Evolutionary conservation across 2,113 vertebrate species (phyloP), one percentile per base, ranked within the genome.

Genomic region (Hydropotes inermis): DNA sequence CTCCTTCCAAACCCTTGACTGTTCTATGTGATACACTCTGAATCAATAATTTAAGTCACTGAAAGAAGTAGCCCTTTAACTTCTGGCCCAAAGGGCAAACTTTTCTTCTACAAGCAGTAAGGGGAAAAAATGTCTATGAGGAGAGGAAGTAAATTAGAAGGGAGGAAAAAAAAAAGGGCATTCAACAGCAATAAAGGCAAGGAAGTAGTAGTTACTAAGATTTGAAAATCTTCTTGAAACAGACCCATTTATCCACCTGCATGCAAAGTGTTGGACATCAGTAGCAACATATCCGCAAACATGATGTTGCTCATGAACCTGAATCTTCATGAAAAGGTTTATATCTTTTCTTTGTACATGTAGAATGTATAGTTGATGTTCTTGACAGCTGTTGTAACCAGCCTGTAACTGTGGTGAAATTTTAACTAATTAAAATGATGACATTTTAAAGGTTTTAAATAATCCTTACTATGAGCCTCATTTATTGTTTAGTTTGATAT

Each of bases 381-480:
- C n/a, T 94, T 94, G n/a, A 89, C 13, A 83, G 50, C 55, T 95
- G 13, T 81, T 89, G 33, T n/a, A 13, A 91, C 86, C 78, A 74
- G 27, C 30, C 23, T 89, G 15, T 85, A 96, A 47, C 50, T 96
- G 25, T 70, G 83, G 28, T 94, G 47, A 95, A 95, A 83, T 54
- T 91, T 39, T 54, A 96, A 64, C 33, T 87, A 57, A 43, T 19
- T 74, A n/a, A 81, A 76, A 43, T 87, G 45, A 76, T 13, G 54
- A 67, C 39, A 27, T 96, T 94, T 67, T 95, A 95, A 79, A 70
- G 3, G 1, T 86, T 95, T 50, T 91, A 85, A 96, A 83, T 93
- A 92, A 87, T 58, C 33, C 39, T 89, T 85, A 81, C 86, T 82
- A 45, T 78, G 28, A 84, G 23, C 27, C 19, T 93, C 25, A 81